Evolutionary conservation across 92 coral and sea anemone species (phyloP), one percentile per base, ranked within the genome.

Genomic region (Hydrozoanthus gracilis): DNA sequence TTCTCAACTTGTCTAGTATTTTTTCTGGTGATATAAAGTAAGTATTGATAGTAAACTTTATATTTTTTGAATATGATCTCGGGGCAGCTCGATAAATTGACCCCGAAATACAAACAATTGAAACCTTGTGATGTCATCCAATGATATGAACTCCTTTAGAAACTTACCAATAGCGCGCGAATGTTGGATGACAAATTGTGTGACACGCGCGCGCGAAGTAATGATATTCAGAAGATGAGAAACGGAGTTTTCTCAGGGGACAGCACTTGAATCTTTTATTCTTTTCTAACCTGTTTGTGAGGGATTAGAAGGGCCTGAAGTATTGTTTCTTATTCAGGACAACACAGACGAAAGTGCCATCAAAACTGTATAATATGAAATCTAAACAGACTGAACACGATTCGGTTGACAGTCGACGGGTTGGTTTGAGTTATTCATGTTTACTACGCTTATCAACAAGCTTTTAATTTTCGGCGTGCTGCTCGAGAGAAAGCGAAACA

Each of bases 81-180:
- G 55, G 11, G 9, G 11, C 13, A 51, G 6, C 14, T 15, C 61
- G 50, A 39, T 49, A 66, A 64, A 46, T 17, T 58, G 44, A 76
- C 61, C 80, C 11, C 39, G 39, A n/a, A 76, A 18, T 76, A 51
- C 13, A 1, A 50, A 68, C 64, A 58, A 11, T 4, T 16, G 64
- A 11, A 4, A 49, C 14, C 15, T 54, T 45, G 20, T 64, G 73
- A 49, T 66, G 85, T 64, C 75, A 80, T 20, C 44, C n/a, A 49
- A 49, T 35, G 1, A n/a, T 18, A 18, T 48, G 47, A 35, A 46
- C 44, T 15, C 79, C 79, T 74, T 74, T 20, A 74, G 44, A 20
- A 51, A 48, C 35, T 80, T 16, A 39, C 85, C 85, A 80, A 80
- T 80, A 18, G 85, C 85, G 85, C 85, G 58, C 17, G 72, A 80